Evolutionary conservation across 2,888 invertebrate genomes (phyloP), one percentile per base, ranked within the genome.

Genomic region (Amblyjoppa proteus): DNA sequence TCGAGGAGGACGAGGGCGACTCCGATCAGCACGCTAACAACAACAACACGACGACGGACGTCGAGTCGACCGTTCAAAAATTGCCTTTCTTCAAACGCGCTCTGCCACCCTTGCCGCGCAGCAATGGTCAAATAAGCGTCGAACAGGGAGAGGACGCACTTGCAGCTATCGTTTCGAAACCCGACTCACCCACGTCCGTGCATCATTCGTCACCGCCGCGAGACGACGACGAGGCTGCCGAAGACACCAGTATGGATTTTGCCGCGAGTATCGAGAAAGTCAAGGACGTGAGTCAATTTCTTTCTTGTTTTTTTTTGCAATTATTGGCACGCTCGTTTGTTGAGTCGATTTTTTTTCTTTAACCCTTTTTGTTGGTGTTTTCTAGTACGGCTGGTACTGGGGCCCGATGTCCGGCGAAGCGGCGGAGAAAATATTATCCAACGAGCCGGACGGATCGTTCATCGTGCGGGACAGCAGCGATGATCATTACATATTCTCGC

Each of bases 351-450:
- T 9, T 38, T 56, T 16, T 58, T 28, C 0, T 74, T 20, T 13
- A 45, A 51, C 61, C 56, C 61, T 82, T 53, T 85, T 66, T 77
- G 74, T 49, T 25, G 69, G n/a, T 31, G 20, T 82, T 69, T 13
- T 82, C 91, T 93, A 98, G 98, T 98, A 97, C 93, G 98, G 98
- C 64, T 98, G 98, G 98, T 98, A 98, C 93, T 98, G 98, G 98
- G 98, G 98, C 85, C 98, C 98, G 51, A 96, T 98, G 91, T 97
- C 98, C 34, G 97, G 98, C 78, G 98, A 98, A 94, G 97, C 97
- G 83, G 98, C 98, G 1, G 98, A 98, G 94, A 98, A 98, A 94
- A 97, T 98, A 87, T 95, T 98, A 71, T 97, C 97, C 3, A 97
- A 97, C 92, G 98, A 98, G 94, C 98, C 98, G 0, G 98, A 98